These are phyloP conservation scores for Stylophora pistillata DNA, from an alignment of 64 coral and sea anemone genomes.

Conservation along the genomic window DNA sequence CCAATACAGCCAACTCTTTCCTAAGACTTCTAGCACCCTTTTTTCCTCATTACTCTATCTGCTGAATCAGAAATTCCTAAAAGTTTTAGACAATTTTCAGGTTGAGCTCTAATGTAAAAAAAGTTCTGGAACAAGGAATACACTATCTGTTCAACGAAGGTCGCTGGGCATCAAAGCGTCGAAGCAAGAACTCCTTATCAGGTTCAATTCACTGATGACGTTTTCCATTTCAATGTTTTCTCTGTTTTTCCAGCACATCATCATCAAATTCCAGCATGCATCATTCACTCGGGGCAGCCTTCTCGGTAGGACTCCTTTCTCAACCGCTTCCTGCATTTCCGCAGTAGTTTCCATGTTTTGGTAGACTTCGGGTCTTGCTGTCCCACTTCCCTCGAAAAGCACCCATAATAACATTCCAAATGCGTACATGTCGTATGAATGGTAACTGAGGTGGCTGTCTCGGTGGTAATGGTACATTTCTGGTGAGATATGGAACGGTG, in stretches of 20 bases:
- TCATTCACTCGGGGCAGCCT: slow-evolving; percentile 5
- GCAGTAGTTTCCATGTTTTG: neutral
- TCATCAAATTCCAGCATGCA: slow-evolving; percentile 62
- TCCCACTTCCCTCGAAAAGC: slow-evolving; percentile 48
- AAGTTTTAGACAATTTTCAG: too few relatives aligned
- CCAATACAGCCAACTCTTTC: too few relatives aligned
- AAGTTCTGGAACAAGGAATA: too few relatives aligned
- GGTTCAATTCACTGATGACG: neutral
- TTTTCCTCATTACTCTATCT: too few relatives aligned
- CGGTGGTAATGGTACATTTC: slow-evolving; percentile 43
- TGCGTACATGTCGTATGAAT: slow-evolving; percentile 60
- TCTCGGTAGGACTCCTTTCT: slow-evolving; percentile 13
- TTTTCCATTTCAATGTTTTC: neutral
- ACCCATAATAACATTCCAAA: slow-evolving; percentile 64
- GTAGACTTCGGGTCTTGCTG: slow-evolving; percentile 23
- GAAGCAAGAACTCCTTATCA: neutral
- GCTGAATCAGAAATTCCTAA: too few relatives aligned
- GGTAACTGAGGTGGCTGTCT: neutral
- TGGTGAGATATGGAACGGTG: slow-evolving; percentile 68
- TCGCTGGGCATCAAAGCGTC: neutral
- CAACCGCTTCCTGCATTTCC: slow-evolving; percentile 12
- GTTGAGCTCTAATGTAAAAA: too few relatives aligned
- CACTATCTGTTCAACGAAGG: too few relatives aligned
- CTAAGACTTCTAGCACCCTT: too few relatives aligned
- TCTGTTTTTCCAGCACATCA: slow-evolving; percentile 26